phyloP scores from a whole-genome alignment of 2,797 vertebrate genomes.

The Pseudocheirus occidentalis region DNA sequence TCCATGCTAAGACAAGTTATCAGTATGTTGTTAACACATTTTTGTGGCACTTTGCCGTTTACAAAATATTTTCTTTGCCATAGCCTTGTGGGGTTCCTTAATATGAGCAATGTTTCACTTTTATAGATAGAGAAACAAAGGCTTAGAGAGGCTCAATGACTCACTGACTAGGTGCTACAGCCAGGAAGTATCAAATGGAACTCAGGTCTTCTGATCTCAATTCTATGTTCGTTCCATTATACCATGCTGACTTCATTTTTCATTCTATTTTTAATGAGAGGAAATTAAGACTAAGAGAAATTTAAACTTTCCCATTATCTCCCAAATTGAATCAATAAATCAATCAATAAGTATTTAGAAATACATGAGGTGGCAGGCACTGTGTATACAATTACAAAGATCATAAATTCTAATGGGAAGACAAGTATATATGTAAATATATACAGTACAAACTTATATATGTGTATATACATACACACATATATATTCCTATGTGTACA shows the following conservation, averaged over 20 bases:
- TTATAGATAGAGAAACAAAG: no score
- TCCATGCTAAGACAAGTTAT: no score
- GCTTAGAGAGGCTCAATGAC: no score
- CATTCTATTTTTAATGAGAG: neutral
- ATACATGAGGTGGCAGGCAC: neutral
- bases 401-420: neutral
- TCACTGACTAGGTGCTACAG: no score
- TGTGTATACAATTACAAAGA: neutral
- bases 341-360: neutral
- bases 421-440: neutral
- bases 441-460: neutral
- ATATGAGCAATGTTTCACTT: no score
- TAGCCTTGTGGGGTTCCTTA: no score
- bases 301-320: neutral
- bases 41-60: neutral
- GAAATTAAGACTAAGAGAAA: neutral
- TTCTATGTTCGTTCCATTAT: neutral
- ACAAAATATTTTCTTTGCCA: neutral
- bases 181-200: no score
- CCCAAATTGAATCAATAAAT: neutral
- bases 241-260: neutral
- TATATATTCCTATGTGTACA: no score
- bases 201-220: neutral
- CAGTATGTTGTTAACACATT: neutral
- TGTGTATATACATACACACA: neutral